Evolutionary conservation across 2,797 vertebrate genomes (phyloP).

Genomic region (Hemibagrus guttatus): DNA sequence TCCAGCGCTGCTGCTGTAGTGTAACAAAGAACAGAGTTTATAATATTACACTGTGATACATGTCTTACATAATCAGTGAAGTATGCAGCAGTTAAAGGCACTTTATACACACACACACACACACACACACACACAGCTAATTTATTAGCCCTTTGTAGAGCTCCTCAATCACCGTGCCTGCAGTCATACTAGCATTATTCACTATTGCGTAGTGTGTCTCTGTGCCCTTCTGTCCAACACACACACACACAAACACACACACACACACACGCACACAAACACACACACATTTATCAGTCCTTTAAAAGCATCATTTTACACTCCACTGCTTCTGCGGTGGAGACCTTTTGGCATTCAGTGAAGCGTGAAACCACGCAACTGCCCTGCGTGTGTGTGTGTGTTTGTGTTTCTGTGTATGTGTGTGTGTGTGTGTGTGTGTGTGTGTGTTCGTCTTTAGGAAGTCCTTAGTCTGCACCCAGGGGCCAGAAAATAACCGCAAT

Average conservation of each 20-base stretch:
- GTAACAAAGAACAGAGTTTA: neutral
- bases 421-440: constrained; percentile 11
- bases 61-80: neutral
- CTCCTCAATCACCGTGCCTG: too few relatives aligned
- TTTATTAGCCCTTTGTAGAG: neutral
- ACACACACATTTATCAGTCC: constrained; percentile 22
- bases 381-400: constrained; percentile 17
- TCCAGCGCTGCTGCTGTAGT: neutral
- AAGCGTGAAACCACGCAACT: constrained; percentile 26
- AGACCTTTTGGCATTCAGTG: constrained; percentile 43
- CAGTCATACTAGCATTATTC: neutral
- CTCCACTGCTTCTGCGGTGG: constrained; percentile 24
- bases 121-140: constrained; percentile 3
- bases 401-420: constrained; percentile 29
- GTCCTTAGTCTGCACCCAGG: constrained; percentile 50
- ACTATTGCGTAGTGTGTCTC: neutral
- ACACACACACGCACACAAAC: constrained; percentile 20
- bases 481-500: constrained; percentile 44
- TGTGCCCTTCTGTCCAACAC: too few relatives aligned
- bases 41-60: neutral
- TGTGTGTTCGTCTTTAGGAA: constrained; percentile 31
- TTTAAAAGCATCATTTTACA: constrained; percentile 38
- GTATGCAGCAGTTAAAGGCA: neutral
- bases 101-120: constrained; percentile 20
- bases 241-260: neutral